phyloP scores from a whole-genome alignment of 1,140 invertebrate species.

The Helicoverpa zea region DNA sequence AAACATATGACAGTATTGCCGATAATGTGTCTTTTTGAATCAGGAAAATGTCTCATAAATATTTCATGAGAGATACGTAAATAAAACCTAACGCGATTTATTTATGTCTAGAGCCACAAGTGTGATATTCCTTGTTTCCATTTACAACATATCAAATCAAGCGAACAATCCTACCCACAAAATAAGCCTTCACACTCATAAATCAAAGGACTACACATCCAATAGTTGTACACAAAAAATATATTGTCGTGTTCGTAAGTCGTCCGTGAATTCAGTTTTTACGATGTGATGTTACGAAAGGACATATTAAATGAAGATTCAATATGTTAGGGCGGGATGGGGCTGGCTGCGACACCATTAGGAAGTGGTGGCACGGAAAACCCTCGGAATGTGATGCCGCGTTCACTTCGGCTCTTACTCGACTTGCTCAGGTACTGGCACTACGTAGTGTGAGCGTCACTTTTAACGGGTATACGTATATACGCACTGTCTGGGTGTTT shows the following conservation, averaged over 20 bases:
- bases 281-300: slow-evolving; percentile 60
- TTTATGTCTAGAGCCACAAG: neutral
- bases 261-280: slow-evolving; percentile 60
- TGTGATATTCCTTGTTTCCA: neutral
- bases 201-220: slow-evolving; percentile 19
- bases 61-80: slow-evolving; percentile 1
- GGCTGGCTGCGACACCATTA: slow-evolving; percentile 72
- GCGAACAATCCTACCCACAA: neutral
- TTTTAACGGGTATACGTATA: neutral
- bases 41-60: slow-evolving; percentile 3
- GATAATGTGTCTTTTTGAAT: neutral
- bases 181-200: slow-evolving; percentile 11
- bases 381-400: slow-evolving; percentile 73
- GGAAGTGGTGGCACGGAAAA: slow-evolving; percentile 76
- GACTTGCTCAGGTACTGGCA: slow-evolving; percentile 47
- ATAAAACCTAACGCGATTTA: neutral
- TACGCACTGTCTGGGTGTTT: too few relatives aligned
- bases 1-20: neutral
- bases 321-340: slow-evolving; percentile 68
- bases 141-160: neutral
- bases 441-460: neutral
- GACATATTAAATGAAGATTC: slow-evolving; percentile 73
- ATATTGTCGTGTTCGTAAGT: slow-evolving; percentile 47
- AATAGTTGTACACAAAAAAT: slow-evolving; percentile 41
- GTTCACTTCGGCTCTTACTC: slow-evolving; percentile 46